Conservation (phyloP, 2,797 vertebrate species). For the Leptoclinus maculatus region DNA sequence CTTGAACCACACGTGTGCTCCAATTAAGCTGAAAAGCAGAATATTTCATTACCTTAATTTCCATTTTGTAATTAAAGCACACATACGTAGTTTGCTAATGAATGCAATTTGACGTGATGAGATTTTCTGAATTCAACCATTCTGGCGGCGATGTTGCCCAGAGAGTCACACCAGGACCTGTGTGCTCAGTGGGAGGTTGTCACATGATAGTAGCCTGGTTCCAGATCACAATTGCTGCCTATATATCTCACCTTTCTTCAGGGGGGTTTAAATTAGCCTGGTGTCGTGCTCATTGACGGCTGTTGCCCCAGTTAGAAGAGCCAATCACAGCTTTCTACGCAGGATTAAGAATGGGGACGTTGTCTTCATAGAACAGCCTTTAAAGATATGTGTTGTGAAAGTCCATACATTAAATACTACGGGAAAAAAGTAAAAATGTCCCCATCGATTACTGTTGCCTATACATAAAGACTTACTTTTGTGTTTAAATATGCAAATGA, state of each 20-base stretch:
- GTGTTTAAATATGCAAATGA: too few species aligned
- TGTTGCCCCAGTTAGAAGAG: neutral
- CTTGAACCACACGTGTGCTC: neutral
- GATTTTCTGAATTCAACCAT: neutral
- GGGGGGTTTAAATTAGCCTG: neutral
- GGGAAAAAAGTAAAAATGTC: too few species aligned
- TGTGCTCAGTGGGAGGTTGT: neutral
- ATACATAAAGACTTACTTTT: too few species aligned
- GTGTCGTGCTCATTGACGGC: neutral
- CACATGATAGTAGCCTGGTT: neutral
- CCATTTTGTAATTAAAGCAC: constrained; percentile 9
- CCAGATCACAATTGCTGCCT: neutral
- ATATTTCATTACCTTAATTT: neutral
- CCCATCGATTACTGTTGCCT: too few species aligned
- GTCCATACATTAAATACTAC: too few species aligned
- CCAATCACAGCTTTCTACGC: neutral
- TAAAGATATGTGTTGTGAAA: neutral
- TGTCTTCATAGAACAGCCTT: neutral
- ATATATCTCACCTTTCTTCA: neutral
- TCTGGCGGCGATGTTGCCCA: constrained; percentile 6
- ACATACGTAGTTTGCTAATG: neutral
- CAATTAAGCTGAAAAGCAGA: neutral
- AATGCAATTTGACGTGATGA: neutral
- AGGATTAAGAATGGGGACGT: too few species aligned
- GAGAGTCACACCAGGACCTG: constrained; percentile 21